These are phyloP conservation scores for Vandiemenella viatica DNA, from an alignment of 2,888 invertebrate species.

Conservation along the genomic window DNA sequence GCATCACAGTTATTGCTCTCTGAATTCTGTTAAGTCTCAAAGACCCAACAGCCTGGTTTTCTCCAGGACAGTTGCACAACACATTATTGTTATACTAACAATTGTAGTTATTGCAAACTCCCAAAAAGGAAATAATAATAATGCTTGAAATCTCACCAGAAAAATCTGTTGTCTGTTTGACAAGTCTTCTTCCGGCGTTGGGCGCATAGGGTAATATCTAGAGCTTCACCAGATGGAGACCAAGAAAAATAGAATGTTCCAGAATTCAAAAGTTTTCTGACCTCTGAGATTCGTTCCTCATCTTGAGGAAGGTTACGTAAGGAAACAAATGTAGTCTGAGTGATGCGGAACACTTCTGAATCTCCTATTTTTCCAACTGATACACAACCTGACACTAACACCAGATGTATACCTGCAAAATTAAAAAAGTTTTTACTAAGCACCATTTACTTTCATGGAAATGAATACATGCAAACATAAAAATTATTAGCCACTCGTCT, in stretches of 20 bases:
- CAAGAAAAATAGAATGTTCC: slow-evolving; percentile 97
- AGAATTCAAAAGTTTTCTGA: slow-evolving; percentile 83
- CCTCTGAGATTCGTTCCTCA: slow-evolving; percentile 44
- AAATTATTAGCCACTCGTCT: too few species aligned
- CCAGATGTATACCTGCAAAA: slow-evolving; percentile 59
- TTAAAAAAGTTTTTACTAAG: not conserved
- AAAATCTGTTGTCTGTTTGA: slow-evolving; percentile 86
- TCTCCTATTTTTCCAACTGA: slow-evolving; percentile 93
- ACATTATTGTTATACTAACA: too few species aligned
- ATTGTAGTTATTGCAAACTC: too few species aligned
- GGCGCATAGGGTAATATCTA: slow-evolving; percentile 89
- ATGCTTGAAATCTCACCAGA: slow-evolving; percentile 71
- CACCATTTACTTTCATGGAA: too few species aligned
- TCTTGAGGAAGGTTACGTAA: slow-evolving; percentile 53
- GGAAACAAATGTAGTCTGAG: slow-evolving; percentile 81
- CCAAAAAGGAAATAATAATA: too few species aligned
- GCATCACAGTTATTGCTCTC: too few species aligned
- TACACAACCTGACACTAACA: slow-evolving; percentile 88
- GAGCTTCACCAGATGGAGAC: slow-evolving; percentile 41
- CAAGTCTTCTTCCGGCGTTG: slow-evolving; percentile 71
- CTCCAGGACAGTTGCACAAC: too few species aligned
- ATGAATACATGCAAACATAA: too few species aligned
- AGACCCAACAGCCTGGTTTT: too few species aligned
- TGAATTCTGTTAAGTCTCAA: too few species aligned
- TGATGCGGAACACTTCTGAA: slow-evolving; percentile 87